Evolutionary conservation across 2,888 invertebrate species (phyloP).

Genomic region (Encarsia formosa): DNA sequence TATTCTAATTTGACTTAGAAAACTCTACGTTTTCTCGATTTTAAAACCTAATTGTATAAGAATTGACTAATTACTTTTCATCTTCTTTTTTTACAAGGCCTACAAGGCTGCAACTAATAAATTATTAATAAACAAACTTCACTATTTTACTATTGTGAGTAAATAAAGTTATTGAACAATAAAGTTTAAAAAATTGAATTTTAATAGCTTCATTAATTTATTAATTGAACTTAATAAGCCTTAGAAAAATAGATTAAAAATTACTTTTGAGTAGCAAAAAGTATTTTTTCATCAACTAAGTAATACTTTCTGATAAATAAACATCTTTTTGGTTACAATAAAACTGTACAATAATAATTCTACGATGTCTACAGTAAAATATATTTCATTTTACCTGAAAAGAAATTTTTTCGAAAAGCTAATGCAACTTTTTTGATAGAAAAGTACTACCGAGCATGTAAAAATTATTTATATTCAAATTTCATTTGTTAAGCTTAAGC

Average conservation of each 20-base stretch:
- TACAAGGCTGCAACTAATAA: constrained; percentile 2
- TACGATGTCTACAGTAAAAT: too few species aligned
- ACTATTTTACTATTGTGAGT: not conserved
- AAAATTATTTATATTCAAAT: constrained; percentile 6
- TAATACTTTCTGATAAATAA: constrained; percentile 8
- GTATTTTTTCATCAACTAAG: constrained; percentile 6
- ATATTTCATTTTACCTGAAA: too few species aligned
- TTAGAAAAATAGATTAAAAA: constrained; percentile 10
- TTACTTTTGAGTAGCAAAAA: constrained; percentile 5
- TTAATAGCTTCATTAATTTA: too few species aligned
- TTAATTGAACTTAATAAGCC: constrained; percentile 3
- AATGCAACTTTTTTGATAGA: too few species aligned
- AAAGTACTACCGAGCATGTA: constrained; percentile 9
- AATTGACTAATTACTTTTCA: constrained; percentile 14
- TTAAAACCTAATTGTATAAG: constrained; percentile 12
- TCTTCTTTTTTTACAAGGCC: constrained; percentile 10
- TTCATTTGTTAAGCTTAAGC: not conserved
- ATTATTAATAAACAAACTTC: constrained; percentile 6
- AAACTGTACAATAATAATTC: not conserved
- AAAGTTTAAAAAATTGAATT: too few species aligned
- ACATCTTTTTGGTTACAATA: not conserved
- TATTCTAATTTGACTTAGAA: constrained; percentile 23
- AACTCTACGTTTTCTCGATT: constrained; percentile 6
- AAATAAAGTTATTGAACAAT: too few species aligned
- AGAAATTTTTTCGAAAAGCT: too few species aligned